Evolutionary conservation across 2,113 vertebrate species (phyloP).

Genomic region (Gulo gulo): DNA sequence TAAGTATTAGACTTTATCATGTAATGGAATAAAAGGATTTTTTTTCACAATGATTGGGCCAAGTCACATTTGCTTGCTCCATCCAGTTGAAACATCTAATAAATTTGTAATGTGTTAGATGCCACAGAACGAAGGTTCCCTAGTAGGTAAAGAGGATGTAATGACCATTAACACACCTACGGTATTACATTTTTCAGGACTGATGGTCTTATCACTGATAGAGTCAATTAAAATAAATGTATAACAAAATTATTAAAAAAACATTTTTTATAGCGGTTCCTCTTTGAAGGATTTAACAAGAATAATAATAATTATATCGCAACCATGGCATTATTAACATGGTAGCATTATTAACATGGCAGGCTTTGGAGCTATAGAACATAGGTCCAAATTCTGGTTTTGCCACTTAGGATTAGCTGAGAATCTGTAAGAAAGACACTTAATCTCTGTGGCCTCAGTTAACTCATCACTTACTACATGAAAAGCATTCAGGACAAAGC

Average conservation of each 20-base stretch:
- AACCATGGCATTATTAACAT: background rate
- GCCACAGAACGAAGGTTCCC: background rate
- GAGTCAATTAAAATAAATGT: background rate
- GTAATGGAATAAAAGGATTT: background rate
- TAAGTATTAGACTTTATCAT: background rate
- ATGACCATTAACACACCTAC: background rate
- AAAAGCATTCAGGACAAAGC: background rate
- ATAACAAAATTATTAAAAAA: background rate
- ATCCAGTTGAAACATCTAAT: background rate
- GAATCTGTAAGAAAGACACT: background rate
- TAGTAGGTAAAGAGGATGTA: background rate
- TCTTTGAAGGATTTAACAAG: background rate
- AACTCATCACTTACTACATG: background rate
- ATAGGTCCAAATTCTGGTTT: background rate
- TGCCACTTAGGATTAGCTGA: background rate
- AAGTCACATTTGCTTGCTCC: background rate
- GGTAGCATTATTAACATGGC: background rate
- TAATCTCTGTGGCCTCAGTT: background rate
- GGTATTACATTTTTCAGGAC: background rate
- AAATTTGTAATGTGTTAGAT: background rate
- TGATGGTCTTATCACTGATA: background rate
- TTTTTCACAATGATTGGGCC: fast-evolving
- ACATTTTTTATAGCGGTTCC: background rate
- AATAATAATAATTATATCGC: background rate
- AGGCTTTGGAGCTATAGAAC: background rate